Base-by-base conservation (phyloP, 2,113 vertebrate genomes). In the Lichenostomus cassidix region DNA sequence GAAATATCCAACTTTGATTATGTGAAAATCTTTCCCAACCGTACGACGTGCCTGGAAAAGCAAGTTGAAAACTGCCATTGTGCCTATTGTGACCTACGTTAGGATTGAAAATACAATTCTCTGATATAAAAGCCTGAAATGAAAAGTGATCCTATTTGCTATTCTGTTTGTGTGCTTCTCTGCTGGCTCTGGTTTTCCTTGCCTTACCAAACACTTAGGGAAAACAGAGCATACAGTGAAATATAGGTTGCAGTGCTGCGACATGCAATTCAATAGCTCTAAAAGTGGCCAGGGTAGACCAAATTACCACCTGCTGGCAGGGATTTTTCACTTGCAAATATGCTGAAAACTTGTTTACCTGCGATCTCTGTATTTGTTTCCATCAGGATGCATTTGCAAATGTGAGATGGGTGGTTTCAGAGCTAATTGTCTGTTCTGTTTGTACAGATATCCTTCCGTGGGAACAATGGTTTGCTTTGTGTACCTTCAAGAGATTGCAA, bases 1-100 rank as follows among this genome's bases (percentile, higher is more conserved):
- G 97, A 97, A 98, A 98, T 95, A 97, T 65, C 95, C 95, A 97
- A 83, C 97, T 98, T 97, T 97, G 98, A 98, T 98, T 97, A 97
- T 73, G 94, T 95, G 95, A 97, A 98, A 97, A 97, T 96, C 96
- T 97, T 97, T 96, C 92, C 65, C 93, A 95, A 97, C 92, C 41
- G n/a, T 89, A 62, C 14, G 69, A 97, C 39, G 49, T 97, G 96
- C 92, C 79, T 96, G 64, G 94, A 98, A 98, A 98, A 98, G 95
- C 96, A 96, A 97, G 81, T 95, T 73, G 73, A 95, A 94, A 92
- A 81, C 63, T 92, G 64, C 70, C 79, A 75, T 75, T 95, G 85
- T 94, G 96, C 86, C 87, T 86, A 50, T 39, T 95, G 77, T 94
- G 70, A 95, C 95, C 85, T 90, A 13, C 64, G 79, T 68, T 81